Percentiles rank a stretch among this genome's conserved stretches.
These are phyloP conservation scores for Nycticorax nycticorax DNA, from an alignment of 2,113 vertebrate genomes.

Conservation along the genomic window DNA sequence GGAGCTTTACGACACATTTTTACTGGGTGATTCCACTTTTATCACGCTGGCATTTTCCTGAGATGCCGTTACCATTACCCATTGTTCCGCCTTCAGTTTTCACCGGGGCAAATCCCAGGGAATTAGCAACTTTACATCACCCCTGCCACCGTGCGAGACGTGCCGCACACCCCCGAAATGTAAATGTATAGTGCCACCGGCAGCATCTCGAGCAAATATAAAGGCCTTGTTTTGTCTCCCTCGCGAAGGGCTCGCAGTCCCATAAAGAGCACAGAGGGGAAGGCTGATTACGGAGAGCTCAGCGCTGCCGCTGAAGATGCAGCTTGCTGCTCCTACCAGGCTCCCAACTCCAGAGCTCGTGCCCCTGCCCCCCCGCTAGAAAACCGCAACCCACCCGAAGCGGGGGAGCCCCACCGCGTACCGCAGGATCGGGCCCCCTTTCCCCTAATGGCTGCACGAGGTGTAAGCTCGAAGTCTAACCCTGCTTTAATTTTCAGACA, in stretches of 20 bases:
- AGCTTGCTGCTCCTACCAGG: accelerated
- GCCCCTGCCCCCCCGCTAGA: background rate
- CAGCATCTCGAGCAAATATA: background rate
- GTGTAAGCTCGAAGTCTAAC: accelerated
- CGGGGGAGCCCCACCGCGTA: accelerated
- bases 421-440: accelerated
- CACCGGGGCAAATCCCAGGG: conserved; percentile 10
- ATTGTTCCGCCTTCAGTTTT: conserved; percentile 12
- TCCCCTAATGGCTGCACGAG: accelerated
- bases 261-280: background rate
- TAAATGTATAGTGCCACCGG: background rate
- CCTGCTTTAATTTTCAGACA: background rate
- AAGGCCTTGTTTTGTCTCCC: background rate
- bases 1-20: conserved; percentile 47
- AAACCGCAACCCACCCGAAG: accelerated
- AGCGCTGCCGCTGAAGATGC: background rate
- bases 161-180: background rate
- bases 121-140: conserved; percentile 13
- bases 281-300: background rate
- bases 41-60: conserved; percentile 27
- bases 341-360: background rate
- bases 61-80: background rate
- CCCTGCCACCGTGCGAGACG: background rate
- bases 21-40: conserved; percentile 48
- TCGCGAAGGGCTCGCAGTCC: background rate